phyloP scores from a whole-genome alignment of 2,113 vertebrate species.

The Bungarus multicinctus region DNA sequence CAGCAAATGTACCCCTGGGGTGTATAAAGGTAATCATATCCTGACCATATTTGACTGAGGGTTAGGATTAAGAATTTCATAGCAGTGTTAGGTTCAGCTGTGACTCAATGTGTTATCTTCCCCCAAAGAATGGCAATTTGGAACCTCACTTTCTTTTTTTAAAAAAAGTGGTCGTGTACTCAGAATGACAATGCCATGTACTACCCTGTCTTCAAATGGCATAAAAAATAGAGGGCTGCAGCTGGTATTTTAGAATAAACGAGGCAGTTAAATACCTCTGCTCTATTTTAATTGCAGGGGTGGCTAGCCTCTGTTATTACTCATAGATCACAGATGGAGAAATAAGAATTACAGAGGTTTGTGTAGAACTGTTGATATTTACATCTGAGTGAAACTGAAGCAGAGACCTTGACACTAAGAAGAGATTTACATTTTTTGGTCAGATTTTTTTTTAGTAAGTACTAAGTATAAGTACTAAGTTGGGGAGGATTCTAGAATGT shows the following conservation, averaged over 20 bases:
- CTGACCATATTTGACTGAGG: not conserved
- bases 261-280: not conserved
- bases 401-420: not conserved
- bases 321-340: conserved; percentile 3
- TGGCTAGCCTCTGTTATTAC: not conserved
- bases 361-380: not conserved
- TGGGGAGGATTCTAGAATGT: not conserved
- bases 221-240: not conserved
- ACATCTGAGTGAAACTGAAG: not conserved
- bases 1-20: not conserved
- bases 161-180: not conserved
- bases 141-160: too few relatives aligned
- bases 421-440: not conserved
- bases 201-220: not conserved
- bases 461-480: not conserved
- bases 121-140: not conserved
- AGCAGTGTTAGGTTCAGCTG: not conserved
- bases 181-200: not conserved
- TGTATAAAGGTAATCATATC: not conserved
- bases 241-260: conserved; percentile 3
- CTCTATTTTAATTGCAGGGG: conserved; percentile 1
- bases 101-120: not conserved
- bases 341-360: not conserved
- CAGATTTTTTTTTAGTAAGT: not conserved
- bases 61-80: not conserved